These are phyloP conservation scores for Apis dorsata DNA, from an alignment of 1,140 invertebrate species.

Conservation along the genomic window DNA sequence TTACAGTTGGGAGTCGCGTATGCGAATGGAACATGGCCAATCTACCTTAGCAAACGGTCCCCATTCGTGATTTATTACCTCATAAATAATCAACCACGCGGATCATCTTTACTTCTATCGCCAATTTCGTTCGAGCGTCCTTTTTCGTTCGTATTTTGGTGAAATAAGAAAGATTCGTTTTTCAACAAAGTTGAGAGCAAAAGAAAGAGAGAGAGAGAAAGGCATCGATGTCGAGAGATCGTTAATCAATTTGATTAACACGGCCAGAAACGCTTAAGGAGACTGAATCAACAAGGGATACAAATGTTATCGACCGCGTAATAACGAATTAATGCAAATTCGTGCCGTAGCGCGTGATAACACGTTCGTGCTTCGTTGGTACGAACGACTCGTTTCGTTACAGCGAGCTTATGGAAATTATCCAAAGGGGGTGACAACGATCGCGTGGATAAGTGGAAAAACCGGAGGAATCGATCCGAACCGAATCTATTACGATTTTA, in stretches of 20 bases:
- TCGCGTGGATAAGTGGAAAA: background rate
- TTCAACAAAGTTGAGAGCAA: background rate
- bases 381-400: background rate
- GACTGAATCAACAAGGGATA: slow-evolving; percentile 5
- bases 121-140: background rate
- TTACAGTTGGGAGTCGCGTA: slow-evolving; percentile 74
- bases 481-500: slow-evolving; percentile 3
- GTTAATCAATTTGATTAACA: slow-evolving; percentile 26
- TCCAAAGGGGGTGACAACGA: background rate
- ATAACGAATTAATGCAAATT: slow-evolving; percentile 19
- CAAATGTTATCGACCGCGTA: slow-evolving; percentile 13
- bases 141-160: too few relatives aligned
- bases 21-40: slow-evolving; percentile 75
- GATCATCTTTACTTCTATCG: slow-evolving; percentile 30
- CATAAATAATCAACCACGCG: slow-evolving; percentile 69
- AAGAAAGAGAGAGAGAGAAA: background rate
- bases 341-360: background rate
- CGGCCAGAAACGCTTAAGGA: background rate
- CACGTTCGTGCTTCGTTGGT: background rate
- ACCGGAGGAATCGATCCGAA: background rate
- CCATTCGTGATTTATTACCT: slow-evolving; percentile 75
- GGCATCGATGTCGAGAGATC: background rate
- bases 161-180: too few relatives aligned
- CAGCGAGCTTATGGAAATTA: background rate
- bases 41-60: slow-evolving; percentile 77